These are phyloP conservation scores for Celastrina argiolus DNA, from an alignment of 2,888 invertebrate genomes.

Conservation along the genomic window DNA sequence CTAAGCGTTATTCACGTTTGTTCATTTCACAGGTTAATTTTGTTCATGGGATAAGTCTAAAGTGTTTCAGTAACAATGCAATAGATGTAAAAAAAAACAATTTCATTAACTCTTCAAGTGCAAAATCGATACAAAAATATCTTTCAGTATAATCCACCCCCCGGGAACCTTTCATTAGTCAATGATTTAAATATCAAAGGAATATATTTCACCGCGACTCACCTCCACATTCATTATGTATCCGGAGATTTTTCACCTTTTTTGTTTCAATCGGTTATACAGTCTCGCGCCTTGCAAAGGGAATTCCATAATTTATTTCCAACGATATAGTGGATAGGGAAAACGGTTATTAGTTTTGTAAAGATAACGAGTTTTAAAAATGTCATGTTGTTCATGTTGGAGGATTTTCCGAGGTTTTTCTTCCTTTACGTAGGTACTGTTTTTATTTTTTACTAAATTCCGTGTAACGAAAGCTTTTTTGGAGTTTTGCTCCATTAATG, in stretches of 20 bases:
- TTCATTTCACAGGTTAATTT: no score
- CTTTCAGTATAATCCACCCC: conserved; percentile 32
- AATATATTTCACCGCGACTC: conserved; percentile 54
- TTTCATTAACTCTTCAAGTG: conserved; percentile 8
- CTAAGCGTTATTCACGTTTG: no score
- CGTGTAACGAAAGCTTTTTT: conserved; percentile 7
- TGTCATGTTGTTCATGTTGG: not conserved
- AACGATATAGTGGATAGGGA: conserved; percentile 4
- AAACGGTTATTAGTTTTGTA: conserved; percentile 8
- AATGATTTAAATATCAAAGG: conserved; percentile 66
- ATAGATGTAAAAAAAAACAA: not conserved
- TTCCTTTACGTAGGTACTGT: no score
- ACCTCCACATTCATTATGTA: conserved; percentile 46
- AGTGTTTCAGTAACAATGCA: not conserved
- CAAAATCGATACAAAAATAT: conserved; percentile 21
- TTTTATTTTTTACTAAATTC: conserved; percentile 9
- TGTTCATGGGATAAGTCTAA: no score
- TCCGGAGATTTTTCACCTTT: conserved; percentile 37
- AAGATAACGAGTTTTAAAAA: not conserved
- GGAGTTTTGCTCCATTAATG: conserved; percentile 28
- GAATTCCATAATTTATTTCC: conserved; percentile 18
- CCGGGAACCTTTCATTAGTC: conserved; percentile 57
- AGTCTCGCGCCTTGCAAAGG: conserved; percentile 30
- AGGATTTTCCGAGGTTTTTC: not conserved
- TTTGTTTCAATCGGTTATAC: conserved; percentile 32